Conservation (phyloP, 1,140 invertebrate genomes). For the Halyomorpha halys region DNA sequence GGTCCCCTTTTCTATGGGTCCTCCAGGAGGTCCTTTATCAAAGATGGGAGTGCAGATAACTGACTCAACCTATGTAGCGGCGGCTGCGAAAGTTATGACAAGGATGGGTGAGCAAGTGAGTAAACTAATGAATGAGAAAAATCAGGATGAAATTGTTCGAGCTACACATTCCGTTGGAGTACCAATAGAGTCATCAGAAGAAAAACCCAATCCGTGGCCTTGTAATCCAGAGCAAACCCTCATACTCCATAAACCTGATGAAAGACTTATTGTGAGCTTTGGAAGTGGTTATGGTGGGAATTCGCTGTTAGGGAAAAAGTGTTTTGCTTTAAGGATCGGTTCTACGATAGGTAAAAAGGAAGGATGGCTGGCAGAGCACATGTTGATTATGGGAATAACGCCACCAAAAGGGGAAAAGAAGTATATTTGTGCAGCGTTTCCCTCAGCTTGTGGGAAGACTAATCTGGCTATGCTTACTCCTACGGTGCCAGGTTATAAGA, state of each 20-base stretch:
- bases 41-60: constrained; percentile 97
- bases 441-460: constrained; percentile 97
- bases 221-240: constrained; percentile 91
- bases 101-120: constrained; percentile 75
- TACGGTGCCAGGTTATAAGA: constrained; percentile 83
- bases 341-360: constrained; percentile 87
- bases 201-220: constrained; percentile 69
- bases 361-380: constrained; percentile 98
- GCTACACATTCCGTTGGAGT: constrained; percentile 93
- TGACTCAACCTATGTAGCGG: constrained; percentile 94
- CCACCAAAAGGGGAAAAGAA: constrained; percentile 78
- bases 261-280: constrained; percentile 82
- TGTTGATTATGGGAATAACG: constrained; percentile 92
- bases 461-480: constrained; percentile 98
- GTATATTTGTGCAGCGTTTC: constrained; percentile 96
- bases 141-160: constrained; percentile 61
- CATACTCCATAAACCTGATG: constrained; percentile 63
- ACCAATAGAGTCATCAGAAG: constrained; percentile 44
- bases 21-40: constrained; percentile 82
- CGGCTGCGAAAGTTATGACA: constrained; percentile 98
- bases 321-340: constrained; percentile 92
- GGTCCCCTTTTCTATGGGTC: constrained; percentile 98
- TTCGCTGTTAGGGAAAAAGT: constrained; percentile 96
- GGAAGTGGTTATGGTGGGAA: constrained; percentile 97
- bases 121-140: constrained; percentile 44